Evolutionary conservation across 2,797 vertebrate genomes (phyloP).

Genomic region (Brotula barbata): DNA sequence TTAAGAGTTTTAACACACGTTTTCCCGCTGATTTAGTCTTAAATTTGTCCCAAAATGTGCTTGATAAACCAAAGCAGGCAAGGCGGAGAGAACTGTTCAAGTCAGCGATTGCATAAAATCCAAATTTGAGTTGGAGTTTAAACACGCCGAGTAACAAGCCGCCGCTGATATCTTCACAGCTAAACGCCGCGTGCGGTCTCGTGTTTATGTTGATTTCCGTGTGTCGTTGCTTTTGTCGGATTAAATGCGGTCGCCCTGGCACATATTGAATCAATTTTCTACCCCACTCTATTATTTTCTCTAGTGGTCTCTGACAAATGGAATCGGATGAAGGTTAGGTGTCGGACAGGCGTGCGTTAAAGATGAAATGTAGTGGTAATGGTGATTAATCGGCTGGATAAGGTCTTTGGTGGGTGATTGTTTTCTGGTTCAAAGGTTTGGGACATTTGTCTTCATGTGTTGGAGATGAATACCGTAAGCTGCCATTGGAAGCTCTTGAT

Average conservation of each 20-base stretch:
- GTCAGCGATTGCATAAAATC: background rate
- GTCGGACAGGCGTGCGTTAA: conserved; percentile 25
- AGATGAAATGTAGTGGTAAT: conserved; percentile 46
- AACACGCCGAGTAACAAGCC: background rate
- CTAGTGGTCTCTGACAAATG: conserved; percentile 24
- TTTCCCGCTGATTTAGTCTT: background rate
- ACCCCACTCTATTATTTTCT: background rate
- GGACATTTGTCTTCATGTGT: conserved; percentile 59
- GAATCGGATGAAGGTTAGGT: conserved; percentile 26
- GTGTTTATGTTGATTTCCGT: background rate
- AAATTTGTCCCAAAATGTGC: background rate
- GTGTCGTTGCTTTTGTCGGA: conserved; percentile 1
- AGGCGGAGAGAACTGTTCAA: background rate
- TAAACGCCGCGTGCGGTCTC: too few species aligned
- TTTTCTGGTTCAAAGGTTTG: conserved; percentile 66
- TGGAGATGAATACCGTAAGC: conserved; percentile 46
- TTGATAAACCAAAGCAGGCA: background rate
- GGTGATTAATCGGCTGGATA: conserved; percentile 63
- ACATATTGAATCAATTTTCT: conserved; percentile 1
- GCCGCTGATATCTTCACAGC: too few species aligned
- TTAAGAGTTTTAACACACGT: background rate
- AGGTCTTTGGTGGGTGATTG: conserved; percentile 56
- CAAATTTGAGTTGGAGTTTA: background rate
- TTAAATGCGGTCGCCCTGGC: background rate
- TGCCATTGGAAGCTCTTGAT: conserved; percentile 39